Percentiles rank a stretch among this genome's conserved stretches.
Evolutionary conservation across 2,797 vertebrate species (phyloP).

Genomic region (Thamnophis elegans): DNA sequence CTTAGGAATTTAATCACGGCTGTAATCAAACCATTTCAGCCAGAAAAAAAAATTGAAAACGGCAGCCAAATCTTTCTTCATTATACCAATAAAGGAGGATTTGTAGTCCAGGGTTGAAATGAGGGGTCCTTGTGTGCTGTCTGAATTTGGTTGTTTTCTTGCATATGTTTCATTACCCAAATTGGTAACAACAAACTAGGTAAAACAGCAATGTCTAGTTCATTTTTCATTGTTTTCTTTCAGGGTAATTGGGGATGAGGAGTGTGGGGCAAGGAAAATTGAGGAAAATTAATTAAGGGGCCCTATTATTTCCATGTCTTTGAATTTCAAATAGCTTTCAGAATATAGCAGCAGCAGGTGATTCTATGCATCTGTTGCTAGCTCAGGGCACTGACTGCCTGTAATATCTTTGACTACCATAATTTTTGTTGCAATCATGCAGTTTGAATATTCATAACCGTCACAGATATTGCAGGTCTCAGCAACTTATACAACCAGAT

Average conservation of each 20-base stretch:
- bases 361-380: neutral
- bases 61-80: neutral
- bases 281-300: neutral
- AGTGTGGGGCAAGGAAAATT: neutral
- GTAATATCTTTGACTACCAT: neutral
- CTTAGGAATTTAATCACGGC: neutral
- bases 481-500: neutral
- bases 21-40: neutral
- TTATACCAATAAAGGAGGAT: neutral
- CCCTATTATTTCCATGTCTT: neutral
- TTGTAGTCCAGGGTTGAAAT: neutral
- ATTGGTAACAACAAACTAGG: neutral
- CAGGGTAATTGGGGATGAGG: neutral
- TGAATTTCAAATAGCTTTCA: neutral
- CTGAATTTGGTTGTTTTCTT: neutral
- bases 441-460: neutral
- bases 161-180: neutral
- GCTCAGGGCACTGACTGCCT: neutral
- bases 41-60: neutral
- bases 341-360: neutral
- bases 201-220: neutral
- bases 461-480: neutral
- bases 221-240: neutral
- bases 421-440: neutral
- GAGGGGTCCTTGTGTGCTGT: neutral